These are phyloP conservation scores for Embiotoca jacksoni DNA, from an alignment of 2,113 vertebrate species.

Conservation along the genomic window DNA sequence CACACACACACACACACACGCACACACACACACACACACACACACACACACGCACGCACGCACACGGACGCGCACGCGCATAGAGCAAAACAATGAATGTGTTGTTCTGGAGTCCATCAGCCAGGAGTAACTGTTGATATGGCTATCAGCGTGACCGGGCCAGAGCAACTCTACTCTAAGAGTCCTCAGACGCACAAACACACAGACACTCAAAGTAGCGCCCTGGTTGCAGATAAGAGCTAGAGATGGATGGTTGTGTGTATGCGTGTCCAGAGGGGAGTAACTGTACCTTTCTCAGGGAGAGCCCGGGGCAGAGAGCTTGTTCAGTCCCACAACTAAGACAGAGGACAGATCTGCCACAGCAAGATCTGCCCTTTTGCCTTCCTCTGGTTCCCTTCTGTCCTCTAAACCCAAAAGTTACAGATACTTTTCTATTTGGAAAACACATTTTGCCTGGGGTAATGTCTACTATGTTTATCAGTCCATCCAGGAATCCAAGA, in stretches of 20 bases:
- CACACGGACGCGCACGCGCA: slow-evolving; percentile 3
- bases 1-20: slow-evolving; percentile 12
- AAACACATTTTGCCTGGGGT: neutral
- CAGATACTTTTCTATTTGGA: slow-evolving; percentile 16
- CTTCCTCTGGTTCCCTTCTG: neutral
- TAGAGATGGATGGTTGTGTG: slow-evolving; percentile 47
- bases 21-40: too few species aligned
- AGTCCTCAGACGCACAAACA: slow-evolving; percentile 46
- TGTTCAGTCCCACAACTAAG: slow-evolving; percentile 29
- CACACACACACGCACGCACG: neutral
- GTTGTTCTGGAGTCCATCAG: slow-evolving; percentile 70
- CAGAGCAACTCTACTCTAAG: slow-evolving; percentile 53
- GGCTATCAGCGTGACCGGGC: slow-evolving; percentile 58
- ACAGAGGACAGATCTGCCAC: slow-evolving; percentile 44
- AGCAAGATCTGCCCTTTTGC: slow-evolving; percentile 26
- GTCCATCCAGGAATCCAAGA: too few species aligned
- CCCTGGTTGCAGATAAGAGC: slow-evolving; percentile 60
- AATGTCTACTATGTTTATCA: too few species aligned
- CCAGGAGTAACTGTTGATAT: slow-evolving; percentile 64
- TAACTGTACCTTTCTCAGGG: slow-evolving; percentile 42
- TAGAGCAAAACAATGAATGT: slow-evolving; percentile 50
- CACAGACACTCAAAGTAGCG: slow-evolving; percentile 39
- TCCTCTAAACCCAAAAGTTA: neutral
- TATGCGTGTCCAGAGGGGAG: slow-evolving; percentile 2
- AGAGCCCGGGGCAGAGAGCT: slow-evolving; percentile 49